These are phyloP conservation scores for Nowickia ferox DNA, from an alignment of 2,888 invertebrate genomes.

Conservation along the genomic window DNA sequence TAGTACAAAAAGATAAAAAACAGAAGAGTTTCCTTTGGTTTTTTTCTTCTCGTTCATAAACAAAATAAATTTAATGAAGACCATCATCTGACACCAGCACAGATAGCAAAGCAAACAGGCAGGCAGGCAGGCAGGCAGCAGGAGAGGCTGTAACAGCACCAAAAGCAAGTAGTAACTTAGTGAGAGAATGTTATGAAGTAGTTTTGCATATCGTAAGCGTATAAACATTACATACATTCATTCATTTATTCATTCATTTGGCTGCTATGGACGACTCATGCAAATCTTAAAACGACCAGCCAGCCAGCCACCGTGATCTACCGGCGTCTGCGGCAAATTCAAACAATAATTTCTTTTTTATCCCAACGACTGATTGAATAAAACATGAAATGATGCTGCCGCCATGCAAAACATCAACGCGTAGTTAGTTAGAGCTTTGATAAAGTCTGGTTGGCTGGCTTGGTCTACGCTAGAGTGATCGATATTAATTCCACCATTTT, in stretches of 20 bases:
- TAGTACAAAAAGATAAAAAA: not conserved
- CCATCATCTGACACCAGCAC: slow-evolving; percentile 70
- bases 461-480: slow-evolving; percentile 18
- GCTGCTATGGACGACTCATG: slow-evolving; percentile 16
- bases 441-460: slow-evolving; percentile 20
- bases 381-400: slow-evolving; percentile 70
- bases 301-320: slow-evolving; percentile 36
- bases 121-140: not conserved
- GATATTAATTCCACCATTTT: slow-evolving; percentile 69
- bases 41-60: slow-evolving; percentile 53
- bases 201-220: slow-evolving; percentile 58
- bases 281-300: slow-evolving; percentile 48
- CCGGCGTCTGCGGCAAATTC: slow-evolving; percentile 70
- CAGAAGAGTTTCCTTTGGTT: slow-evolving; percentile 24
- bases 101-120: slow-evolving; percentile 49
- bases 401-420: slow-evolving; percentile 57
- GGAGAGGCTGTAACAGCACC: slow-evolving; percentile 15
- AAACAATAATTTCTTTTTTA: slow-evolving; percentile 67
- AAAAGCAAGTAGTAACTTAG: slow-evolving; percentile 27
- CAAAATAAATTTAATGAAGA: slow-evolving; percentile 72
- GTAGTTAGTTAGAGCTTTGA: slow-evolving; percentile 24
- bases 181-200: slow-evolving; percentile 35
- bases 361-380: slow-evolving; percentile 70
- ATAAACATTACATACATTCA: slow-evolving; percentile 15
- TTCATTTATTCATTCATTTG: slow-evolving; percentile 43